These are phyloP conservation scores for Drosophila arawakana DNA, from an alignment of 1,140 invertebrate genomes.

Conservation along the genomic window DNA sequence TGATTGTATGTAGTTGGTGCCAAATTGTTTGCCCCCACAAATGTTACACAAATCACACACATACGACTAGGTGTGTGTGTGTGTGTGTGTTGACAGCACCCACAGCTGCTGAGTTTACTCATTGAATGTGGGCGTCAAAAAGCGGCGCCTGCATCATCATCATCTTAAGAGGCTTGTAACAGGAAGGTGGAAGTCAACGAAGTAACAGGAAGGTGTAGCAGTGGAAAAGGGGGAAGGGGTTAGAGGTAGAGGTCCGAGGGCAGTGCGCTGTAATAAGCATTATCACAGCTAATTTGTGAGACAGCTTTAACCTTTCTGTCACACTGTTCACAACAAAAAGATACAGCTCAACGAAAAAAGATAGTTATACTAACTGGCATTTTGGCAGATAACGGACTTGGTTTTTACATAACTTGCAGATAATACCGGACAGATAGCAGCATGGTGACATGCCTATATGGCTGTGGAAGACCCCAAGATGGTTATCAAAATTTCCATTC, in stretches of 20 bases:
- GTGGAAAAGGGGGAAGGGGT: neutral
- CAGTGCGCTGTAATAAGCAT: neutral
- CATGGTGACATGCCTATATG: no score
- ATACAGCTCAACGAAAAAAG: neutral
- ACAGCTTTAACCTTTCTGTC: constrained; percentile 11
- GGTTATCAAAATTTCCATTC: no score
- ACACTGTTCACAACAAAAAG: neutral
- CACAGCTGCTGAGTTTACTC: constrained; percentile 37
- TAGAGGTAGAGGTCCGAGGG: neutral
- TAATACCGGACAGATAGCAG: neutral
- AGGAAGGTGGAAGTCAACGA: neutral
- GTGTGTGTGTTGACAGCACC: constrained; percentile 65
- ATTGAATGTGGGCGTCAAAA: constrained; percentile 52
- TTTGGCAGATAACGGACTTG: neutral
- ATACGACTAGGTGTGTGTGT: constrained; percentile 18
- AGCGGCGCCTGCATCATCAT: constrained; percentile 28
- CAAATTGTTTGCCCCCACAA: constrained; percentile 78
- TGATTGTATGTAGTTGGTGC: constrained; percentile 64
- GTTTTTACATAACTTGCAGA: neutral
- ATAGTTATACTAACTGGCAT: neutral
- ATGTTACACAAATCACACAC: constrained; percentile 46
- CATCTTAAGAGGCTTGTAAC: neutral
- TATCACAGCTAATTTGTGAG: constrained; percentile 11
- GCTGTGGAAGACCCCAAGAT: no score
- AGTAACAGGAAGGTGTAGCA: neutral